Base-by-base conservation (phyloP, 2,113 vertebrate species). In the Zootoca vivipara region DNA sequence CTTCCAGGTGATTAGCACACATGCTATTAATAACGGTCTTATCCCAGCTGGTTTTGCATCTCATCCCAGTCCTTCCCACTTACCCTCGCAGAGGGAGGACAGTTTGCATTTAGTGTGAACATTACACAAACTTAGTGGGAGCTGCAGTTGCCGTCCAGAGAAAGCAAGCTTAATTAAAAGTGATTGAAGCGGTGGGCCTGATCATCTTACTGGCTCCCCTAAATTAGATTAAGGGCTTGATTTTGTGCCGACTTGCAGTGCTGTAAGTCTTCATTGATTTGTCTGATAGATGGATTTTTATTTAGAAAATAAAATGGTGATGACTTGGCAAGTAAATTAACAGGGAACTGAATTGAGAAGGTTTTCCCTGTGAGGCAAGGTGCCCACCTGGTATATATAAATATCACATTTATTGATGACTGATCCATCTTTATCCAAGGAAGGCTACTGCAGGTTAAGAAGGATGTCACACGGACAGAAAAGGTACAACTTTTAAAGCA, bases 281-380 rank as follows among this genome's bases (percentile, higher is more conserved):
- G 62, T n/a, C 73, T 52, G 40, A 77, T 83, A 83, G 81, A 88
- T 88, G 33, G 81, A 83, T 83, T 88, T 88, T 94, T 93, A 96
- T 95, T 94, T 94, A 95, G 85, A 92, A 86, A 93, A 91, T 93
- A 91, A 93, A 93, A 93, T 90, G 91, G 93, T 89, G 90, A 91
- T 89, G 87, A 94, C 87, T 92, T 94, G 94, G 90, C 93, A 93
- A 87, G 52, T 87, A 94, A 95, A 95, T 96, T 96, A 95, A 93
- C 92, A 95, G 90, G 90, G 95, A 94, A 95, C 95, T 90, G 91
- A 93, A 95, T 91, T 93, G 90, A 93, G 90, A 81, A 89, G 85
- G 88, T 93, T 95, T 42, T 92, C 92, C 93, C 88, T 93, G 88
- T 87, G 93, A 92, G 91, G 12, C 9, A 46, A 87, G 85, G 89